Base-by-base conservation (phyloP, 2,797 vertebrate species). In the Eospalax fontanierii region DNA sequence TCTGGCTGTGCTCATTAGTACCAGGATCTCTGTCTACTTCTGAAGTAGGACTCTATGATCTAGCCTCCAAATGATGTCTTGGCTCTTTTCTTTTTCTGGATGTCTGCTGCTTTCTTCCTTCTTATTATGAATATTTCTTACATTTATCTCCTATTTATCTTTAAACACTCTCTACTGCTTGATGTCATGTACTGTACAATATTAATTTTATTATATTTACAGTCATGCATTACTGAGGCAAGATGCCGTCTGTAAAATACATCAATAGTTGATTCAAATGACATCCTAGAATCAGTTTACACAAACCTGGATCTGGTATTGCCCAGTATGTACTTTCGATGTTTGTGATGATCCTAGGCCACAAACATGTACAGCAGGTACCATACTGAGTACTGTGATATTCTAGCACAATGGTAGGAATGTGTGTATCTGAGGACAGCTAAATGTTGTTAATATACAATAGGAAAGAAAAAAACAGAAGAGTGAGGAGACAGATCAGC, bases 141-240 rank as follows among this genome's bases (percentile, higher is more conserved):
- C 19, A 82, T 28, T 83, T 95, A 50, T 83, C 19, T 81, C 84
- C 11, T 89, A 1, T 54, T 46, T 28, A 66, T 30, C 30, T 50
- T 93, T 15, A 35, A 35, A 24, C 68, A 19, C 86, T 89, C 26
- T 80, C 35, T 78, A 73, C 30, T 21, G 0, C 24, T 21, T 85
- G 2, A 35, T 91, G 26, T 2, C 6, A 35, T 43, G 46, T 63
- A 33, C 22, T 88, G 4, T 84, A 90, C 15, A 66, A 12, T 43
- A 46, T 88, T 80, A 87, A 71, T 87, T 94, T 74, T 50, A 84
- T 59, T 75, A 75, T 59, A 6, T 76, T 71, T 92, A 1, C 8
- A 7, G 1, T 15, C 18, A 57, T 40, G n/a, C 24, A 40, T 50
- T 40, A n/a, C 46, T 50, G 46, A 89, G 35, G 43, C n/a, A 40